These are phyloP conservation scores for Mesitornis unicolor DNA, from an alignment of 2,113 vertebrate species.

Conservation along the genomic window DNA sequence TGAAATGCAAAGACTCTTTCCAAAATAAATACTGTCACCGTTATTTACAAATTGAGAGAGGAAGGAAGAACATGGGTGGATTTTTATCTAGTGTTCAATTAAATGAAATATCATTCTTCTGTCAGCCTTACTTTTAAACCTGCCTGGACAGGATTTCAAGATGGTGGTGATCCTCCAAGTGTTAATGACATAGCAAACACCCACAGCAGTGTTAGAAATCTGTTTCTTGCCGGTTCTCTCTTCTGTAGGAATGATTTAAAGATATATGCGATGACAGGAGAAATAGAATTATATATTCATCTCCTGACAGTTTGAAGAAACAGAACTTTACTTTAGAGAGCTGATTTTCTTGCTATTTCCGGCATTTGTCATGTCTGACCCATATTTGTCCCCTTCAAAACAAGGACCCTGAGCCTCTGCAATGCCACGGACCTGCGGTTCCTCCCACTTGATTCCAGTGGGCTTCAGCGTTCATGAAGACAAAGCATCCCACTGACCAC, in stretches of 20 bases:
- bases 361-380: neutral
- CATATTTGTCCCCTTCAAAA: neutral
- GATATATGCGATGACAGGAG: neutral
- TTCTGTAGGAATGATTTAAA: conserved; percentile 13
- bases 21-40: neutral
- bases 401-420: neutral
- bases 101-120: neutral
- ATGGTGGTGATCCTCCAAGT: conserved; percentile 34
- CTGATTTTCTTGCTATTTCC: neutral
- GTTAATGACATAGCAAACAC: conserved; percentile 52
- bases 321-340: neutral
- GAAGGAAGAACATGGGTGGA: neutral
- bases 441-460: neutral
- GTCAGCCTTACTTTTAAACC: neutral
- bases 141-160: conserved; percentile 34
- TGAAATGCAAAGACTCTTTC: neutral
- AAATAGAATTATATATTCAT: neutral
- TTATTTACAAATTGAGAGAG: neutral
- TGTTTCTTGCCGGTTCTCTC: neutral
- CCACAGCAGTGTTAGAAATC: conserved; percentile 18
- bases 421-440: neutral
- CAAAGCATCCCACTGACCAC: neutral
- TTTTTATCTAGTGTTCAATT: neutral
- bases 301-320: neutral
- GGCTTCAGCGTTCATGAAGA: neutral